Percentiles rank a stretch among this genome's conserved stretches.
phyloP scores from a whole-genome alignment of 2,113 vertebrate genomes.

The Ameiurus melas region DNA sequence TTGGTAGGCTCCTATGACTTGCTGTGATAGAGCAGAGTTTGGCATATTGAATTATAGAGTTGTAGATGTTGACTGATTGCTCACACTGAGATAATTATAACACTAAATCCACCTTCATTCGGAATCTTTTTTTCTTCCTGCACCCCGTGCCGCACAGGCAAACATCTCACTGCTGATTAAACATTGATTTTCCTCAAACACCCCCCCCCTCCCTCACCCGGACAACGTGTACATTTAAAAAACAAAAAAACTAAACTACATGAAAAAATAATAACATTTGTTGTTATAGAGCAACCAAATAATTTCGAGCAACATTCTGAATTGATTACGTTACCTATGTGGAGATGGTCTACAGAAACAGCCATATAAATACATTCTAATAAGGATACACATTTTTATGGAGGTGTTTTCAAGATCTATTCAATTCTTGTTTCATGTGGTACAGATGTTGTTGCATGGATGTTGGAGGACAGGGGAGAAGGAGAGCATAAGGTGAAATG shows the following conservation, averaged over 20 bases:
- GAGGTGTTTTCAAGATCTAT: not conserved
- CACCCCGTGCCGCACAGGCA: conserved; percentile 55
- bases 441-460: not conserved
- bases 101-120: conserved; percentile 52
- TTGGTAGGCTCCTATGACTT: conserved; percentile 38
- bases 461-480: conserved; percentile 2
- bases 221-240: conserved; percentile 58
- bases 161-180: conserved; percentile 65
- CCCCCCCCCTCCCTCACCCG: conserved; percentile 46
- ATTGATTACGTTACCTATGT: conserved; percentile 36
- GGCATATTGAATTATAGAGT: conserved; percentile 46
- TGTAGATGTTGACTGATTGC: conserved; percentile 53
- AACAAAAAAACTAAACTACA: conserved; percentile 44
- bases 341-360: conserved; percentile 6
- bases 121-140: conserved; percentile 49
- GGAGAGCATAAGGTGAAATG: not conserved
- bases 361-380: not conserved
- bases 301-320: conserved; percentile 39
- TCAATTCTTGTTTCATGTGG: not conserved
- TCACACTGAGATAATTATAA: conserved; percentile 52
- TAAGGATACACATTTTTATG: not conserved
- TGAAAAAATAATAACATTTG: conserved; percentile 56
- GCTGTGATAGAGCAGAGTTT: conserved; percentile 46
- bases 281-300: conserved; percentile 53
- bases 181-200: conserved; percentile 66